phyloP scores from a whole-genome alignment of 2,888 invertebrate species.

The Luperina nickerlii region DNA sequence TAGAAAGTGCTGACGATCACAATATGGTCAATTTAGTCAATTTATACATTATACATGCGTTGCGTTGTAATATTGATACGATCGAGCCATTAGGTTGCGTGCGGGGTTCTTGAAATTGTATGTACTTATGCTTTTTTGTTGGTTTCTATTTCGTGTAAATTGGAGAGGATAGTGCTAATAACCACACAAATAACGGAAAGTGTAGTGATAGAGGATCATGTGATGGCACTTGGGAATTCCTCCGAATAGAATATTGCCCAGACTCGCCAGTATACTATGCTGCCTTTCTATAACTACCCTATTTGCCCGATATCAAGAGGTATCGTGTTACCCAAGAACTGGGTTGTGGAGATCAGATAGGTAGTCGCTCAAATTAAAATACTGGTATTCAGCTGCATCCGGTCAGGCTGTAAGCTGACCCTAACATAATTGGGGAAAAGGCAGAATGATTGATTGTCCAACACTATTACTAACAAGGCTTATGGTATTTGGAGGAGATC shows the following conservation, averaged over 20 bases:
- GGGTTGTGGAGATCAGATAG: too few relatives aligned
- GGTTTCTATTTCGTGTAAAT: constrained; percentile 28
- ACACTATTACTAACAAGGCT: too few relatives aligned
- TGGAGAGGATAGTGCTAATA: constrained; percentile 9
- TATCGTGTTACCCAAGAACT: too few relatives aligned
- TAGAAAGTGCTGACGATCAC: constrained; percentile 82
- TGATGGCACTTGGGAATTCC: background rate
- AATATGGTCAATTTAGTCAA: constrained; percentile 81
- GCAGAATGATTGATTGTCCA: too few relatives aligned
- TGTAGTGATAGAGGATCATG: background rate
- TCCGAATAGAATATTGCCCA: background rate
- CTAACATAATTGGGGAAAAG: too few relatives aligned
- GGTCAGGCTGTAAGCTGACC: too few relatives aligned
- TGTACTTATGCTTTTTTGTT: constrained; percentile 26
- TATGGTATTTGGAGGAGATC: background rate
- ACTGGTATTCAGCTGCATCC: too few relatives aligned
- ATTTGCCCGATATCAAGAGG: background rate
- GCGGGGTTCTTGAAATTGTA: constrained; percentile 26
- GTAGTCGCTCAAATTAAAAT: too few relatives aligned
- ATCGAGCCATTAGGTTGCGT: constrained; percentile 40
- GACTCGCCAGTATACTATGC: background rate
- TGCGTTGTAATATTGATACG: constrained; percentile 63
- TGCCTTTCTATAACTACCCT: background rate
- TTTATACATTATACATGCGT: constrained; percentile 75
- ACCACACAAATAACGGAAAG: background rate